Percentiles rank a stretch among this genome's conserved stretches.
These are phyloP conservation scores for Ursus arctos DNA, from an alignment of 2,113 vertebrate species.

Conservation along the genomic window DNA sequence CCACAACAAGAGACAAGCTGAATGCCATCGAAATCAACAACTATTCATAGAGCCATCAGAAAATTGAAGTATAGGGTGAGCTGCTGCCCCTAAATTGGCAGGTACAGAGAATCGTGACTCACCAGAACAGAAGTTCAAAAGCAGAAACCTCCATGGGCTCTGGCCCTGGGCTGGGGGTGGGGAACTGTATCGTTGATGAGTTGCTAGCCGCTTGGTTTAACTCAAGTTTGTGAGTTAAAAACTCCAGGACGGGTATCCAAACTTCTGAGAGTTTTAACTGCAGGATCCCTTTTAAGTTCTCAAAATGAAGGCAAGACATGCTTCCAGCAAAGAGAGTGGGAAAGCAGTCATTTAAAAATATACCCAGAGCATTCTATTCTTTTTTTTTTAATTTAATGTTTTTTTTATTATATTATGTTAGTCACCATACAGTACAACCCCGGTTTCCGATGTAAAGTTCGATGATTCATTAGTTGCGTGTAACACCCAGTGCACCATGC, in stretches of 20 bases:
- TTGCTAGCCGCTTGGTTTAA: not conserved
- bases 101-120: not conserved
- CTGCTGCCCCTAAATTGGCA: fast-evolving
- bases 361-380: not conserved
- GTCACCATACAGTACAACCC: too few relatives aligned
- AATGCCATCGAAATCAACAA: not conserved
- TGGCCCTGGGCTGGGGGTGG: not conserved
- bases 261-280: not conserved
- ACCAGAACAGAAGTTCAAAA: not conserved
- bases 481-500: too few relatives aligned
- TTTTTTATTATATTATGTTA: too few relatives aligned
- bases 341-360: not conserved
- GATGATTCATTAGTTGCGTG: too few relatives aligned
- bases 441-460: too few relatives aligned
- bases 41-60: not conserved
- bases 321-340: not conserved
- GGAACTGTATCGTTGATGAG: not conserved
- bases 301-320: not conserved
- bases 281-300: not conserved
- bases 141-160: fast-evolving
- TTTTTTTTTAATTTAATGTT: too few relatives aligned
- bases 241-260: not conserved
- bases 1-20: not conserved
- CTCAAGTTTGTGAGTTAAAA: not conserved
- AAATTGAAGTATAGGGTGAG: not conserved